These are phyloP conservation scores for Temnothorax nylanderi DNA, from an alignment of 1,140 invertebrate genomes.

Conservation along the genomic window DNA sequence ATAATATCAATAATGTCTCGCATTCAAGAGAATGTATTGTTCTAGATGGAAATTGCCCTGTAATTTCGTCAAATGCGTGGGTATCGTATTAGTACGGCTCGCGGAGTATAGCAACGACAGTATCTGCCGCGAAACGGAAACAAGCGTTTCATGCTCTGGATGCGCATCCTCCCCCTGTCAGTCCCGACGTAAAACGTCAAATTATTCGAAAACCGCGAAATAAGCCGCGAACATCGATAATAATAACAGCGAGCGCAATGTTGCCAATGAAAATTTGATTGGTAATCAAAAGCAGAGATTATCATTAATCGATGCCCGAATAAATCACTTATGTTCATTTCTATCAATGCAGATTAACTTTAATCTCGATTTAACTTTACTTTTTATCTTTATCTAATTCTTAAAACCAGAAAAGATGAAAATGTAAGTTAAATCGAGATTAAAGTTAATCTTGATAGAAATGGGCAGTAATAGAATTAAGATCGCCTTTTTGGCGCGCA, in stretches of 20 bases:
- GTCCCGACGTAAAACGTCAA: conserved; percentile 14
- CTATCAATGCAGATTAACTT: no score
- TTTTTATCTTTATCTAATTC: no score
- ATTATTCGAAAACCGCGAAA: conserved; percentile 9
- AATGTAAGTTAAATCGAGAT: neutral
- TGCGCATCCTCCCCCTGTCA: conserved; percentile 21
- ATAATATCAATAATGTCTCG: conserved; percentile 47
- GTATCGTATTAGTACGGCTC: conserved; percentile 32
- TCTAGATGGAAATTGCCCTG: conserved; percentile 47
- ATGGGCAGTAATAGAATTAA: neutral
- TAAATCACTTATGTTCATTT: neutral
- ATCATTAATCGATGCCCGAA: neutral
- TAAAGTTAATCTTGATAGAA: neutral
- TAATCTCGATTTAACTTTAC: no score
- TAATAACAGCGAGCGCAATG: neutral
- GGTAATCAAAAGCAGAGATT: neutral
- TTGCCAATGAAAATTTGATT: neutral
- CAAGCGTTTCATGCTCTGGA: conserved; percentile 54
- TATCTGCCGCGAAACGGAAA: conserved; percentile 44
- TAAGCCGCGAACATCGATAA: conserved; percentile 9
- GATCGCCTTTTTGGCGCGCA: neutral
- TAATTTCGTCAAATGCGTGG: conserved; percentile 41
- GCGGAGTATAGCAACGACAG: conserved; percentile 11
- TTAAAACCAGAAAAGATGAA: no score
- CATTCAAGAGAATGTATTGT: conserved; percentile 29